Conservation (phyloP, 2,113 vertebrate species). For the Emydocephalus ijimae region DNA sequence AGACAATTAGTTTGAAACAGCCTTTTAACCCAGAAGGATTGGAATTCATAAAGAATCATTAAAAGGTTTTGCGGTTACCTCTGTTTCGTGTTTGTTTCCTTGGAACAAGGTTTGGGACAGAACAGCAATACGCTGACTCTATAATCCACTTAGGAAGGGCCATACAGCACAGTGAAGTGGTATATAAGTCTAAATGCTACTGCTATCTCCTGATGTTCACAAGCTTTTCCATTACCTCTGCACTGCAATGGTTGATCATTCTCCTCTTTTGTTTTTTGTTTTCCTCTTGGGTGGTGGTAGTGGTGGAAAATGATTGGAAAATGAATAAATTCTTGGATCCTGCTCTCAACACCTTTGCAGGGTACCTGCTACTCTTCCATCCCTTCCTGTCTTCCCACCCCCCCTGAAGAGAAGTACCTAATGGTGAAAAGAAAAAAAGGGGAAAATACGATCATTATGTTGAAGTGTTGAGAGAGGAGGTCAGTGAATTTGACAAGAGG, state of each 20-base stretch:
- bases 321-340: conserved; percentile 43
- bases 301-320: conserved; percentile 7
- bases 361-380: conserved; percentile 37
- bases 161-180: too few species aligned
- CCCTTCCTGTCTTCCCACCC: not conserved
- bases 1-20: too few species aligned
- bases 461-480: conserved; percentile 49
- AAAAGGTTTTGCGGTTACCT: too few species aligned
- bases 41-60: too few species aligned
- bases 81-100: too few species aligned
- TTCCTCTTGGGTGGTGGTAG: not conserved
- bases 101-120: too few species aligned
- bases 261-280: not conserved
- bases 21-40: too few species aligned
- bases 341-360: conserved; percentile 24
- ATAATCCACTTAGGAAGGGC: too few species aligned
- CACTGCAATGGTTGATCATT: not conserved
- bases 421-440: not conserved
- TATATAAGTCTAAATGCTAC: too few species aligned
- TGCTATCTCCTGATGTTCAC: not conserved
- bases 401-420: conserved; percentile 13
- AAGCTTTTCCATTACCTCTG: not conserved
- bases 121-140: too few species aligned
- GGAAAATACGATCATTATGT: conserved; percentile 34
- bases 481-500: conserved; percentile 60